Percentiles rank a stretch among this genome's conserved stretches.
These are phyloP conservation scores for Eristalinus sepulchralis DNA, from an alignment of 2,888 invertebrate genomes.

Conservation along the genomic window DNA sequence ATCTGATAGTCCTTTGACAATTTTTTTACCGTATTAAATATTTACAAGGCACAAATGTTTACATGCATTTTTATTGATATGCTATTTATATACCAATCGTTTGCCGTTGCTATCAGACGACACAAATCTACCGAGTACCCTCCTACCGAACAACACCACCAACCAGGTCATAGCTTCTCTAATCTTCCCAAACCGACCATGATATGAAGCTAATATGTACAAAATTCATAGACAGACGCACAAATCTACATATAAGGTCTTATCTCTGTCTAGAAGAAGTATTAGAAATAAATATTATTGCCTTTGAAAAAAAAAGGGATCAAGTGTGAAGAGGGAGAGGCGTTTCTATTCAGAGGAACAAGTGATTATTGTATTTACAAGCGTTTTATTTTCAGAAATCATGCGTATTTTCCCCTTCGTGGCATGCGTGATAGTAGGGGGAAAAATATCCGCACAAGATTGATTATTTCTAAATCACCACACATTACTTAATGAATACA, in stretches of 20 bases:
- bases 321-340: too few species aligned
- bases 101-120: slow-evolving; percentile 2
- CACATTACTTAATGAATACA: slow-evolving; percentile 1
- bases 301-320: too few species aligned
- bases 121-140: slow-evolving; percentile 14
- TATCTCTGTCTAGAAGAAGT: too few species aligned
- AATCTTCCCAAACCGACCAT: slow-evolving; percentile 29
- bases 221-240: neutral
- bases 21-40: neutral
- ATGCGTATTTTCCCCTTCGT: neutral
- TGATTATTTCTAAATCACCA: slow-evolving; percentile 30
- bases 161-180: slow-evolving; percentile 26
- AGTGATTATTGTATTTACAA: neutral
- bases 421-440: neutral
- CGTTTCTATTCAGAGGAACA: too few species aligned
- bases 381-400: neutral
- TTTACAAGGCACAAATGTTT: neutral
- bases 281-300: too few species aligned
- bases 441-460: slow-evolving; percentile 7
- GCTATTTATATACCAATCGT: neutral
- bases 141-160: neutral
- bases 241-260: neutral
- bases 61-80: neutral
- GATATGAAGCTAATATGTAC: slow-evolving; percentile 21
- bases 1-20: too few species aligned